Percentiles rank a stretch among this genome's conserved stretches.
These are phyloP conservation scores for Baryphthengus martii DNA, from an alignment of 2,113 vertebrate species.

Conservation along the genomic window DNA sequence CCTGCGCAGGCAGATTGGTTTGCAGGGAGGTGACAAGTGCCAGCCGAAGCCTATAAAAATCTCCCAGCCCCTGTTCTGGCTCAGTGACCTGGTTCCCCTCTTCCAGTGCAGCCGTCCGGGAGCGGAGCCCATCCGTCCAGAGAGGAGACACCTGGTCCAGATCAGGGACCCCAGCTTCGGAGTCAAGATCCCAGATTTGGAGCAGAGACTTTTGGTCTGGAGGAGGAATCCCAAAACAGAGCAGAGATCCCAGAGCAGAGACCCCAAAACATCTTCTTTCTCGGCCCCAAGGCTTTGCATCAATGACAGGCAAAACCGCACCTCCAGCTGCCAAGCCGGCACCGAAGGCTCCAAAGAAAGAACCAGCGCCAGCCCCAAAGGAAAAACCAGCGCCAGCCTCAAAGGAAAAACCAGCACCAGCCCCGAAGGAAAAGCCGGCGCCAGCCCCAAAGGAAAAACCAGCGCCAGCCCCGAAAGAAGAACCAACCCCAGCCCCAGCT, in stretches of 20 bases:
- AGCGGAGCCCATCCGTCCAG: neutral
- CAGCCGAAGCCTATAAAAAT: conserved; percentile 58
- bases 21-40: conserved; percentile 57
- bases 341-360: neutral
- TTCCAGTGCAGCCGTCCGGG: neutral
- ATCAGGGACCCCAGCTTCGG: neutral
- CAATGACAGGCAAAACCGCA: conserved; percentile 8
- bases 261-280: neutral
- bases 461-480: neutral
- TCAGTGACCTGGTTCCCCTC: neutral
- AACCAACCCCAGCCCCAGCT: neutral
- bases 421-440: neutral
- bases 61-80: neutral
- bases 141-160: neutral
- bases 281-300: neutral
- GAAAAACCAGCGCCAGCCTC: neutral
- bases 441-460: too few relatives aligned
- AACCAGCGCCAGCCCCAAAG: neutral
- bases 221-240: neutral
- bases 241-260: neutral
- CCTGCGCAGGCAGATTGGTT: conserved; percentile 60
- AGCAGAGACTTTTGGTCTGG: neutral
- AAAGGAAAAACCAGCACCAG: neutral
- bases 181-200: conserved; percentile 36
- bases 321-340: neutral